Evolutionary conservation across 2,888 invertebrate species (phyloP).

Genomic region (Marronus borbonicus): DNA sequence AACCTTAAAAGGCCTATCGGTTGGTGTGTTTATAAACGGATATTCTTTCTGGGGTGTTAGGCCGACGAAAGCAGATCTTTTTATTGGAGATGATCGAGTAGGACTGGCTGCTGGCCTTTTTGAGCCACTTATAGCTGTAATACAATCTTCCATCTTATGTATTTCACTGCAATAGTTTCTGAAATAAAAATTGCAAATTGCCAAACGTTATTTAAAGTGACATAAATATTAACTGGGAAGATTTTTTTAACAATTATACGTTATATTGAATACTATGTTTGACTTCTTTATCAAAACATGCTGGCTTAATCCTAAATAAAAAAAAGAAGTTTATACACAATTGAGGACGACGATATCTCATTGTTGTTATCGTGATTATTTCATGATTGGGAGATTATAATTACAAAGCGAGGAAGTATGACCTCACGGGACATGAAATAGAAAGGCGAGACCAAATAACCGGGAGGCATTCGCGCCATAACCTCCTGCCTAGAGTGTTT

Average conservation of each 20-base stretch:
- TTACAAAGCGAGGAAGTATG: constrained; percentile 40
- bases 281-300: not conserved
- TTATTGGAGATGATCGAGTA: constrained; percentile 57
- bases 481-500: constrained; percentile 46
- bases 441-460: not conserved
- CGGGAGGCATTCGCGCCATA: constrained; percentile 54
- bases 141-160: constrained; percentile 63
- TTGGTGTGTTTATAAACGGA: constrained; percentile 64
- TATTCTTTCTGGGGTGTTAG: constrained; percentile 64
- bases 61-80: constrained; percentile 62
- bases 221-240: too few species aligned
- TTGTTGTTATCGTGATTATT: not conserved
- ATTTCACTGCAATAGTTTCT: constrained; percentile 13
- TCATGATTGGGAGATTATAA: constrained; percentile 24
- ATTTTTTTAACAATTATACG: too few species aligned
- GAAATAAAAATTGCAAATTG: not conserved
- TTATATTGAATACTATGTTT: too few species aligned
- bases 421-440: constrained; percentile 8
- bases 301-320: not conserved
- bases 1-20: constrained; percentile 67
- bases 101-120: constrained; percentile 60
- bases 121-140: constrained; percentile 59
- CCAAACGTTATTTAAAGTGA: too few species aligned
- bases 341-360: not conserved
- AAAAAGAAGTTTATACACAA: not conserved